Evolutionary conservation across 2,113 vertebrate genomes (phyloP).

Genomic region (Pitta sordida): DNA sequence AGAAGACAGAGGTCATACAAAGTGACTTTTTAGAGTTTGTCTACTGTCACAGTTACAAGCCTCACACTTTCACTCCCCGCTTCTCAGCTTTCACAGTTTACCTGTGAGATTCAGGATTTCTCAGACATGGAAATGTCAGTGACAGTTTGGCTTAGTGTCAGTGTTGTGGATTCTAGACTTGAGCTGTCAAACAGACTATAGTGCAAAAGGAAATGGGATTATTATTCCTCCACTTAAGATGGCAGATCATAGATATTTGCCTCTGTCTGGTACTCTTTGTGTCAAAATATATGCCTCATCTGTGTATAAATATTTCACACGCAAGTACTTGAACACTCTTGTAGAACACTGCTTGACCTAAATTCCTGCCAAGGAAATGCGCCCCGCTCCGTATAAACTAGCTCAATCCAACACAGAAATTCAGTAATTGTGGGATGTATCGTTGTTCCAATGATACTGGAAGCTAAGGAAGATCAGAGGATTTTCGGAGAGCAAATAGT

Average conservation of each 20-base stretch:
- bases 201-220: conserved; percentile 30
- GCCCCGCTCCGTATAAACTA: not conserved
- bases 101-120: conserved; percentile 56
- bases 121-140: conserved; percentile 61
- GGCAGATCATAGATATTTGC: conserved; percentile 7
- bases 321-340: rapidly evolving
- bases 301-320: not conserved
- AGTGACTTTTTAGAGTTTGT: conserved; percentile 45
- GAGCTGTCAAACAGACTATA: conserved; percentile 34
- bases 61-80: conserved; percentile 8
- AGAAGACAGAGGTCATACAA: not conserved
- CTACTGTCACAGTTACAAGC: not conserved
- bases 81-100: conserved; percentile 60
- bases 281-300: not conserved
- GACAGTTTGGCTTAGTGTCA: conserved; percentile 66
- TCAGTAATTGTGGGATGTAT: not conserved
- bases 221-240: conserved; percentile 27
- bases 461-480: not conserved
- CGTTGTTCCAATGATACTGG: rapidly evolving
- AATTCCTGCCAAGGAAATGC: not conserved
- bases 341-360: not conserved
- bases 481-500: not conserved
- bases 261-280: not conserved
- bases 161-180: not conserved
- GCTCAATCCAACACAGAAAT: not conserved